These are phyloP conservation scores for Penaeus japonicus DNA, from an alignment of 1,140 invertebrate species.

Conservation along the genomic window DNA sequence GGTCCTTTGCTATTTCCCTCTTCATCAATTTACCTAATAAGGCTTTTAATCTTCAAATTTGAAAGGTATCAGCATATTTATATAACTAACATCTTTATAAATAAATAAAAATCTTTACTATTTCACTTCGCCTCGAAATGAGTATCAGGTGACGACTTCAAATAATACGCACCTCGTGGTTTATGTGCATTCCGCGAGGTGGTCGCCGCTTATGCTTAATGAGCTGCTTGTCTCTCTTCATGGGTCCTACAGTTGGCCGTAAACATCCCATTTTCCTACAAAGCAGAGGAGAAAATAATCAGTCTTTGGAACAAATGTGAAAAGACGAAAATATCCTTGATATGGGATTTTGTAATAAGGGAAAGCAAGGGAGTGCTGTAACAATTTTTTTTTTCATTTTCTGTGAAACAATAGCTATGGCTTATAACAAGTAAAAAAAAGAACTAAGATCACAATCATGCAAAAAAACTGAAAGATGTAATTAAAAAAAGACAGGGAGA, in stretches of 20 bases:
- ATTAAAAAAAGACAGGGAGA: background rate
- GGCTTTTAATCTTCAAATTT: background rate
- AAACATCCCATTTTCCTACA: constrained; percentile 47
- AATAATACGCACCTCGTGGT: constrained; percentile 90
- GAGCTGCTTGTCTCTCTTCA: constrained; percentile 65
- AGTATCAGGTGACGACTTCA: background rate
- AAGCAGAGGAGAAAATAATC: background rate
- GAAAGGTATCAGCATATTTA: background rate
- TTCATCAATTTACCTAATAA: background rate
- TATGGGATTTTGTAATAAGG: too few relatives aligned
- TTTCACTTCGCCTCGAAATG: too few relatives aligned
- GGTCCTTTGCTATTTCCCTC: background rate
- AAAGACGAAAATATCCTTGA: too few relatives aligned
- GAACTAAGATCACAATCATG: too few relatives aligned
- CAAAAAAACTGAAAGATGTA: too few relatives aligned
- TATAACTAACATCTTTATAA: background rate
- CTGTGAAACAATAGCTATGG: too few relatives aligned
- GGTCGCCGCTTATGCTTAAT: constrained; percentile 84
- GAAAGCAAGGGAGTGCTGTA: too few relatives aligned
- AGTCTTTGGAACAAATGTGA: too few relatives aligned
- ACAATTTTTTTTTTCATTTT: too few relatives aligned
- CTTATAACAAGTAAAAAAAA: too few relatives aligned
- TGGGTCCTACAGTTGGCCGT: constrained; percentile 75
- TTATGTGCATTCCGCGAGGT: constrained; percentile 95
- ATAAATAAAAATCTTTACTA: too few relatives aligned